Percentiles rank a stretch among this genome's conserved stretches.
phyloP scores from a whole-genome alignment of 2,113 vertebrate genomes.

The Muntiacus muntjak region DNA sequence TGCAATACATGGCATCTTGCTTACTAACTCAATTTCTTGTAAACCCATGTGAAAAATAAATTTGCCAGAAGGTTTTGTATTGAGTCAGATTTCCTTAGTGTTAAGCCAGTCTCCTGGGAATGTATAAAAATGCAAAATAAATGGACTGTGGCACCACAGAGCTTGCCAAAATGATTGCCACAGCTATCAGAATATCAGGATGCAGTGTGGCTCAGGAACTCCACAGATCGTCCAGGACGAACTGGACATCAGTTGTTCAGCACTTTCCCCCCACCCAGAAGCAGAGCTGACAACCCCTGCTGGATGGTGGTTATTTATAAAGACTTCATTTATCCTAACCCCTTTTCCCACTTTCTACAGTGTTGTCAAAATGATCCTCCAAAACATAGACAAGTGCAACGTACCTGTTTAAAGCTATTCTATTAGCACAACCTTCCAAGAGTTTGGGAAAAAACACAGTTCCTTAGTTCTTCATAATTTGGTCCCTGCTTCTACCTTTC shows the following conservation, averaged over 20 bases:
- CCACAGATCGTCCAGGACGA: no score
- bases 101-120: background rate
- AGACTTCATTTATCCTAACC: background rate
- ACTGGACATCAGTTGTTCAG: background rate
- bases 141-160: background rate
- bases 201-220: background rate
- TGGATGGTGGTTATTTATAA: background rate
- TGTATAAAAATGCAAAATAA: constrained; percentile 43
- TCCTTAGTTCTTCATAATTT: background rate
- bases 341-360: background rate
- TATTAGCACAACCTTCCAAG: background rate
- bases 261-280: fast-evolving
- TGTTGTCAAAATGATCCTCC: background rate
- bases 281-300: background rate
- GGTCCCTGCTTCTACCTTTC: background rate
- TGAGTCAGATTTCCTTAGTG: constrained; percentile 44
- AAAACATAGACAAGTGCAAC: background rate
- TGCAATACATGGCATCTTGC: constrained; percentile 36
- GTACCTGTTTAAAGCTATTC: background rate
- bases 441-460: background rate
- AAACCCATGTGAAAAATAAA: constrained; percentile 57
- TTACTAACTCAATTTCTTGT: constrained; percentile 58
- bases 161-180: background rate
- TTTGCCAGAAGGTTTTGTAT: constrained; percentile 45
- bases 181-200: background rate